These are phyloP conservation scores for Peromyscus polionotus DNA, from an alignment of 2,113 vertebrate species.

Conservation along the genomic window DNA sequence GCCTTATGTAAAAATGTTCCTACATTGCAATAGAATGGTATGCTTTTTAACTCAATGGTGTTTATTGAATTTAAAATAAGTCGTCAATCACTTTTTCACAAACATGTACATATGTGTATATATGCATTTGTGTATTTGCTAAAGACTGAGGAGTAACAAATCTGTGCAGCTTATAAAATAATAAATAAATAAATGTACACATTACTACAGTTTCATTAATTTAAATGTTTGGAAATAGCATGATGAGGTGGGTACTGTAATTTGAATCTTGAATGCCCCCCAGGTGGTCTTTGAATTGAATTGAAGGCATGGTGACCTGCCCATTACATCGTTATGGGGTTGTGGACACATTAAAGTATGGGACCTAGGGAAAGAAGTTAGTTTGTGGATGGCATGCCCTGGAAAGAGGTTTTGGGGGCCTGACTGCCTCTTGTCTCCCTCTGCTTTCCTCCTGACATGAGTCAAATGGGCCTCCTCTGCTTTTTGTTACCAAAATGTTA, in stretches of 20 bases:
- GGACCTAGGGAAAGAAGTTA: not conserved
- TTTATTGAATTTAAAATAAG: not conserved
- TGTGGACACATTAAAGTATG: not conserved
- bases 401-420: not conserved
- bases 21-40: not conserved
- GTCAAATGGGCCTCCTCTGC: not conserved
- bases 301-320: not conserved
- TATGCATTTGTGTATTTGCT: not conserved
- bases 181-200: not conserved
- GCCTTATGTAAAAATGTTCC: constrained; percentile 56
- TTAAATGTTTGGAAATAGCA: not conserved
- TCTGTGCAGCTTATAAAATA: not conserved
- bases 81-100: not conserved
- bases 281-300: not conserved
- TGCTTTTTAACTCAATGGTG: constrained; percentile 53
- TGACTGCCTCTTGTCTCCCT: not conserved
- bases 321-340: not conserved
- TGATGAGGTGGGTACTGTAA: not conserved
- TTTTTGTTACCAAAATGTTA: not conserved
- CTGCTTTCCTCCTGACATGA: not conserved
- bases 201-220: not conserved
- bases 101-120: not conserved
- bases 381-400: not conserved
- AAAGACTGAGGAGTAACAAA: not conserved
- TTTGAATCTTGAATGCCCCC: not conserved